Evolutionary conservation across 2,888 invertebrate species (phyloP), one percentile per base, ranked within the genome.

Genomic region (Pterostichus niger): DNA sequence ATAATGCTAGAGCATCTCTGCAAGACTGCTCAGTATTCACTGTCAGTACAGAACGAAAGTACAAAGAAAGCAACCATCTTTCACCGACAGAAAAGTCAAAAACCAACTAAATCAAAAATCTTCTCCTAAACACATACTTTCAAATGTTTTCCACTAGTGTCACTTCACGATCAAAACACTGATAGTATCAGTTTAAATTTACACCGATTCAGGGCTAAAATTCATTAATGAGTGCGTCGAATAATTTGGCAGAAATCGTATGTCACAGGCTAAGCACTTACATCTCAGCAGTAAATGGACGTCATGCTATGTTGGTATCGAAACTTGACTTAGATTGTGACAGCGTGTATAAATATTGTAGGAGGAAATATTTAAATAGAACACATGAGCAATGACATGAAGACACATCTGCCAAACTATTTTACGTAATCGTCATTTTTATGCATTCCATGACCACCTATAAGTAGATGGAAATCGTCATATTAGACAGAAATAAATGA

Each of bases 351-450:
- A 54, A 76, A 76, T 76, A 76, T 78, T 78, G 78, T 78, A 31
- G 78, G 78, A 78, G 78, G 56, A 78, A 33, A 61, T 33, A 40
- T 78, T 61, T 78, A 78, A 78, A 78, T 78, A 78, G 78, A 78
- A 78, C 78, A 24, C 13, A 78, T 78, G 78, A 44, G 44, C 49
- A 61, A 78, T 61, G 61, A 24, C 13, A 78, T 78, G 78, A 44
- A 61, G 52, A 15, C 44, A 17, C 68, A 78, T 59, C 59, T 78
- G 78, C 78, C 78, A 78, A 46, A 44, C n/a, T 15, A 44, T 40
- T 59, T 78, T 78, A 40, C 78, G 78, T 78, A 59, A 59, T 40
- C 13, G 15, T 17, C 17, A 78, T 78, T 78, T 78, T 77, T 61
- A 61, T n/a, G 17, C 59, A 78, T 78, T 78, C 61, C 78, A 46